Conservation (phyloP, 2,888 invertebrate species). For the Hirtodrosophila histrioides region DNA sequence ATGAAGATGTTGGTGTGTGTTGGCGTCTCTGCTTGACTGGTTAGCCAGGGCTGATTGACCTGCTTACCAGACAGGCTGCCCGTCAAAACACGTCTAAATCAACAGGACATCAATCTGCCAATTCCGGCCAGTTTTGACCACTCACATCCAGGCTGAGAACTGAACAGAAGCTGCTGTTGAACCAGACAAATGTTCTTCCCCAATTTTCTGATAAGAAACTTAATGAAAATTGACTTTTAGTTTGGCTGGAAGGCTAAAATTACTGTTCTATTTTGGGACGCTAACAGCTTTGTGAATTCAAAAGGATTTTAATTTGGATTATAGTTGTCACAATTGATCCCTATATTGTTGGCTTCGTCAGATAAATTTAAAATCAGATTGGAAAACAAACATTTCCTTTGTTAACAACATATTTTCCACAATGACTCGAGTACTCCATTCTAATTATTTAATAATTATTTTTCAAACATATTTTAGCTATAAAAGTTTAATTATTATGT, state of each 20-base stretch:
- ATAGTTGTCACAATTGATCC: no score
- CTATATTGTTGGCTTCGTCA: no score
- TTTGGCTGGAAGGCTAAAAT: slow-evolving; percentile 12
- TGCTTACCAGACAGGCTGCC: slow-evolving; percentile 27
- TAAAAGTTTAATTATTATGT: no score
- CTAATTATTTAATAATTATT: no score
- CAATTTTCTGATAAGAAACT: slow-evolving; percentile 19
- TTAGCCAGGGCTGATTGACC: slow-evolving; percentile 30
- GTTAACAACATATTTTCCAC: no score
- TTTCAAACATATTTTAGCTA: no score
- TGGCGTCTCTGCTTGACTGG: slow-evolving; percentile 36
- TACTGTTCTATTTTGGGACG: not conserved
- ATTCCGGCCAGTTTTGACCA: slow-evolving; percentile 24
- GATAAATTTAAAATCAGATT: no score
- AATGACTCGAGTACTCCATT: no score
- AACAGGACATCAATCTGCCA: slow-evolving; percentile 49
- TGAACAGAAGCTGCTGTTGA: slow-evolving; percentile 17
- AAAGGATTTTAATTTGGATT: not conserved
- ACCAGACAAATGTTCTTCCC: slow-evolving; percentile 5
- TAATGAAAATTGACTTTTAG: slow-evolving; percentile 70
- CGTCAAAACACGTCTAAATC: slow-evolving; percentile 34
- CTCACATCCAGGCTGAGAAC: slow-evolving; percentile 22
- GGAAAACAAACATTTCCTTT: no score
- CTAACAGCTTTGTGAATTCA: not conserved
- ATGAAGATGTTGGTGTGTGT: slow-evolving; percentile 15